Evolutionary conservation across 2,888 invertebrate genomes (phyloP), one percentile per base, ranked within the genome.

Genomic region (Odontocerum albicorne): DNA sequence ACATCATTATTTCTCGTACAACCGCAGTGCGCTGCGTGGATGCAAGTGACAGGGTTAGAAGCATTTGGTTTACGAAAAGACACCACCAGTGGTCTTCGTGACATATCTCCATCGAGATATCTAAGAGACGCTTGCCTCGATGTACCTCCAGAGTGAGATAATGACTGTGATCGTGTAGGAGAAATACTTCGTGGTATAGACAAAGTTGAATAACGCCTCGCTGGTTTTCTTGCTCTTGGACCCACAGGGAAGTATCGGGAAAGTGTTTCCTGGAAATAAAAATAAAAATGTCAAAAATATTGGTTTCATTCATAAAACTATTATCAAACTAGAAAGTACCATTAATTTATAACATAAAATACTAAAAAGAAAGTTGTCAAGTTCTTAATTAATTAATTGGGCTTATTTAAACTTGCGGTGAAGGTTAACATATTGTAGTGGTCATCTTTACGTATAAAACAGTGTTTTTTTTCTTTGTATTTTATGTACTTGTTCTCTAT

Each of bases 91-190:
- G 73, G 73, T 55, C 73, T 62, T 53, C 67, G 63, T 51, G 70
- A 67, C 66, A 72, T 68, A 60, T 72, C 71, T 13, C 68, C 67
- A 57, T 72, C 73, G 45, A 71, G 64, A 63, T 70, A 71, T 40
- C 72, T 66, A 17, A 71, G 63, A 19, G 70, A 68, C 54, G 68
- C 68, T 60, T 68, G 67, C 59, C 61, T 49, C 7, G 61, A 61
- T 7, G 55, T 52, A 19, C 61, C 61, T 4, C 58, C 58, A 15
- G 61, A 61, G 12, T 60, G 54, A 0, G 61, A 61, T 1, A 61
- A 45, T 12, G 55, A 56, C 27, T 61, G 61, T 4, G 61, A 61
- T 31, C 58, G 43, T n/a, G 61, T 61, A 4, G 58, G 58, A 2
- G 61, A 61, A 8, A 61, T 53, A 22, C 61, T 61, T 3, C 61